Percentiles rank a stretch among this genome's conserved stretches.
These are phyloP conservation scores for Henicopernis longicauda DNA, from an alignment of 2,113 vertebrate species.

Conservation along the genomic window DNA sequence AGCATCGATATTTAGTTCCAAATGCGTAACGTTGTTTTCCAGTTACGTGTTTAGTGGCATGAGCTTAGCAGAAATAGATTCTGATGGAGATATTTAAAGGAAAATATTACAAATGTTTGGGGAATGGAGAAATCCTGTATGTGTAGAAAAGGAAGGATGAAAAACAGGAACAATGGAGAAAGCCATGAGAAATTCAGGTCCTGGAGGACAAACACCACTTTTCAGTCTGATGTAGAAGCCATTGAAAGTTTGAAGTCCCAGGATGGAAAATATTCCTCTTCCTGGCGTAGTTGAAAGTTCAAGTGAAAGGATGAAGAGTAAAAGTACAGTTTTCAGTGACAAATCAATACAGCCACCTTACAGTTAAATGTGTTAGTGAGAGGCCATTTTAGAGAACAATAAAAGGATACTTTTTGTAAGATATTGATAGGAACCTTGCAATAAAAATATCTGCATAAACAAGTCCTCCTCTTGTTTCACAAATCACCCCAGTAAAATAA, in stretches of 20 bases:
- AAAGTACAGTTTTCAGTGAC: slow-evolving; percentile 14
- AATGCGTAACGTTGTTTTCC: rapidly evolving
- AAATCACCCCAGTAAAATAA: not conserved
- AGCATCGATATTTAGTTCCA: not conserved
- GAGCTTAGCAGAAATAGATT: not conserved
- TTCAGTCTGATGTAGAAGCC: not conserved
- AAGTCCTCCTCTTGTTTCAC: not conserved
- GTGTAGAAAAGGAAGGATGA: not conserved
- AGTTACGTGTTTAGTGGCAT: not conserved
- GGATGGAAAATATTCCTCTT: not conserved
- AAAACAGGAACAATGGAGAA: not conserved
- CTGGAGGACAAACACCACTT: not conserved
- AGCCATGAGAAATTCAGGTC: not conserved
- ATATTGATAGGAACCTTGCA: not conserved
- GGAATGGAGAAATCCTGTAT: not conserved
- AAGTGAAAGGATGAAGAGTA: not conserved
- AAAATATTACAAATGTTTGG: not conserved
- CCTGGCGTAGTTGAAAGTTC: not conserved
- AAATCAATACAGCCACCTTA: not conserved
- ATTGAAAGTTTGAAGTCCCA: not conserved
- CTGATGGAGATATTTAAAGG: not conserved
- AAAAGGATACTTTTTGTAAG: not conserved
- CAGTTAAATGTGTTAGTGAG: not conserved
- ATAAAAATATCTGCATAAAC: not conserved
- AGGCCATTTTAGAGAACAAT: not conserved